A percentile compares a stretch with the other conserved stretches of the same genome.
These are phyloP conservation scores for Lepidurus arcticus DNA, from an alignment of 1,140 invertebrate species.

Conservation along the genomic window DNA sequence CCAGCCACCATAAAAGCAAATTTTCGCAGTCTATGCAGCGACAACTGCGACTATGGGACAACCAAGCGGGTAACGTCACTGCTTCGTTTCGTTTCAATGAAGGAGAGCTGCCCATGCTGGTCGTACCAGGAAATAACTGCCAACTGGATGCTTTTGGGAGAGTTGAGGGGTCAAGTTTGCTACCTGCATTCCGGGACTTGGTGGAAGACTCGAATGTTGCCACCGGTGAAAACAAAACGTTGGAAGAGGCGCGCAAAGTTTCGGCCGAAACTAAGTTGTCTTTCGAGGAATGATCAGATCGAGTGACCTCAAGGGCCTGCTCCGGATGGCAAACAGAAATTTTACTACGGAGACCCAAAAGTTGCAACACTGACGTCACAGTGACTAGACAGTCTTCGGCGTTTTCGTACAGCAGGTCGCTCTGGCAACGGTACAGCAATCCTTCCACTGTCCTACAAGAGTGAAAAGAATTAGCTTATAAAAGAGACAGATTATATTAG, in stretches of 20 bases:
- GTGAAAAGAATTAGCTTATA: neutral
- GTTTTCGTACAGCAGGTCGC: neutral
- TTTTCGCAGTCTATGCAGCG: slow-evolving; percentile 17
- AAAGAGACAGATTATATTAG: neutral
- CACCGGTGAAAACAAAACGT: neutral
- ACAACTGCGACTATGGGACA: neutral
- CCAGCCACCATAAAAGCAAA: neutral
- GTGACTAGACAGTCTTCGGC: neutral
- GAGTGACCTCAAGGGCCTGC: neutral
- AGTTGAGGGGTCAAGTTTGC: neutral
- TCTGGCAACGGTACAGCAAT: neutral
- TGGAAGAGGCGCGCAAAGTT: neutral
- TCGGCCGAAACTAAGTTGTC: neutral
- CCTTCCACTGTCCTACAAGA: neutral
- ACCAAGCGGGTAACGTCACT: neutral
- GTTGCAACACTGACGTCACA: neutral
- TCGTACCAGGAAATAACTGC: neutral
- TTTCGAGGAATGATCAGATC: neutral
- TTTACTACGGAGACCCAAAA: neutral
- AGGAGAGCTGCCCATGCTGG: neutral
- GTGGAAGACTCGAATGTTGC: neutral
- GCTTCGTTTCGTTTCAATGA: neutral
- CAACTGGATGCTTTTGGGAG: neutral
- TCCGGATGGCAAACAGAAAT: neutral
- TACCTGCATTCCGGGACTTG: neutral